Percentiles rank a stretch among this genome's conserved stretches.
These are phyloP conservation scores for Phalacrocorax brasilianus DNA, from an alignment of 2,113 vertebrate genomes.

Conservation along the genomic window DNA sequence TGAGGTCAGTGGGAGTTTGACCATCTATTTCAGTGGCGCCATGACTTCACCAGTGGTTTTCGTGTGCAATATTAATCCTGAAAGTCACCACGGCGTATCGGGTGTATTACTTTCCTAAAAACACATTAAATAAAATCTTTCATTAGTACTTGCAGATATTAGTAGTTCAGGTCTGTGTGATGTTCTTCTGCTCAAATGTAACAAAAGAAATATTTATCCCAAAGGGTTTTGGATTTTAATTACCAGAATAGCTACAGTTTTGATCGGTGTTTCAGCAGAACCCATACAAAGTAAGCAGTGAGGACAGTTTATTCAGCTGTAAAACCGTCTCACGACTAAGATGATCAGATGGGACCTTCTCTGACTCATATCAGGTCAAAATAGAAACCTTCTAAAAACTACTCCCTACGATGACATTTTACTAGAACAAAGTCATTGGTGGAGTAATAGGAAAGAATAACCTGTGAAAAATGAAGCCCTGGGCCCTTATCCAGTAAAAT, in stretches of 20 bases:
- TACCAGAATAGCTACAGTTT: background rate
- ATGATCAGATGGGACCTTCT: background rate
- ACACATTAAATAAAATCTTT: background rate
- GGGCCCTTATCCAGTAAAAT: background rate
- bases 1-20: constrained; percentile 57
- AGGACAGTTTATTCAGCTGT: background rate
- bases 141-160: background rate
- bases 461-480: background rate
- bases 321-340: background rate
- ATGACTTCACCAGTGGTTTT: background rate
- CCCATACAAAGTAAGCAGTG: background rate
- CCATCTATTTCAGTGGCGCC: constrained; percentile 1
- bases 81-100: background rate
- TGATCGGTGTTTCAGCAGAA: background rate
- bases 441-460: background rate
- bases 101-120: background rate
- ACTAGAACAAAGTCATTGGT: background rate
- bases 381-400: background rate
- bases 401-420: background rate
- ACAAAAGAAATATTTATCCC: background rate
- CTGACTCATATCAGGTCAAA: background rate
- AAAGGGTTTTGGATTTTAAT: background rate
- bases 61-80: background rate
- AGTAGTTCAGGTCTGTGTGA: background rate
- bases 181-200: background rate